phyloP scores from a whole-genome alignment of 2,113 vertebrate genomes.

The Chaenocephalus aceratus region DNA sequence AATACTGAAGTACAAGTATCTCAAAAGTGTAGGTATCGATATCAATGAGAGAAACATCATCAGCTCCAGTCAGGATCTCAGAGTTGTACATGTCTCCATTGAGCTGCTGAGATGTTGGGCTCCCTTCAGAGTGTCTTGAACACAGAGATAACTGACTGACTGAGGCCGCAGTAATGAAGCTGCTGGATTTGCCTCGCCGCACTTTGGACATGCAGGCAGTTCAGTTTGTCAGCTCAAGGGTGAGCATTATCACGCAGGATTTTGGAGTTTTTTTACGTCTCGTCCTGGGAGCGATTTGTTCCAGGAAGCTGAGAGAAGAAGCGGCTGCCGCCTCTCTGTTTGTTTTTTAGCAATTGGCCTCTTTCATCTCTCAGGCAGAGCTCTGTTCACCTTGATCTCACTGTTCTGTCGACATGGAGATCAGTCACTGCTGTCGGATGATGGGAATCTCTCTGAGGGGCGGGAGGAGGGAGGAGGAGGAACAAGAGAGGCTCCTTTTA shows the following conservation, averaged over 20 bases:
- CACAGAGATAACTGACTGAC: not conserved
- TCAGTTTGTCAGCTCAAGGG: conserved; percentile 49
- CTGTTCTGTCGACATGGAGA: conserved; percentile 37
- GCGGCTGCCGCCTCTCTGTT: conserved; percentile 17
- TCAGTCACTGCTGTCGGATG: conserved; percentile 39
- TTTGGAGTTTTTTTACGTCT: not conserved
- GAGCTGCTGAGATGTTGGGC: no score
- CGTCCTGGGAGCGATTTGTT: conserved; percentile 20
- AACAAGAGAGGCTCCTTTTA: not conserved
- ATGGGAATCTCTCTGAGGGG: conserved; percentile 7
- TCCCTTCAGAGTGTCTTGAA: no score
- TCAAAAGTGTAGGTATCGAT: no score
- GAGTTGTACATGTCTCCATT: no score
- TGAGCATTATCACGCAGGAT: conserved; percentile 22
- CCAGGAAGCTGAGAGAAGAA: conserved; percentile 19
- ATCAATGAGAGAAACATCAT: no score
- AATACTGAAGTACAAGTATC: no score
- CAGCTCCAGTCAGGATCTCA: no score
- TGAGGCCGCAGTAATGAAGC: conserved; percentile 40
- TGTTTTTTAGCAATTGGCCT: conserved; percentile 28
- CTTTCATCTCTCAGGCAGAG: conserved; percentile 21
- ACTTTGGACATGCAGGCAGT: conserved; percentile 30
- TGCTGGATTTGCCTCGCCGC: conserved; percentile 30
- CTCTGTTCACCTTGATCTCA: conserved; percentile 33
- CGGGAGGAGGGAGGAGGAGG: not conserved